A percentile compares a stretch with the other conserved stretches of the same genome.
Evolutionary conservation across 2,888 invertebrate species (phyloP).

Genomic region (Vanessa cardui): DNA sequence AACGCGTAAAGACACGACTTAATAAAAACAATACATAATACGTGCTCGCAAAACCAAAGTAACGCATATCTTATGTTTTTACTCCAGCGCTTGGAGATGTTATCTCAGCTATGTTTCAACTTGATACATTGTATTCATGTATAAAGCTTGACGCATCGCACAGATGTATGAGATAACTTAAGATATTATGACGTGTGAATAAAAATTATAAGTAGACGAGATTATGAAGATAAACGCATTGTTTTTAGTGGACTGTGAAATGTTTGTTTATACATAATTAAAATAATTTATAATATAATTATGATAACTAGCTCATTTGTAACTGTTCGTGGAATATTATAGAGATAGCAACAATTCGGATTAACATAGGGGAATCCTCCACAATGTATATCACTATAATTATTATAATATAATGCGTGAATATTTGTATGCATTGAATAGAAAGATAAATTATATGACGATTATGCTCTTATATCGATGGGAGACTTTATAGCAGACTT

Average conservation of each 20-base stretch:
- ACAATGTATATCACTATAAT: too few species aligned
- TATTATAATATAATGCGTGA: too few species aligned
- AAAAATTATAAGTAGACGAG: conserved; percentile 44
- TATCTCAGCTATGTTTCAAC: conserved; percentile 54
- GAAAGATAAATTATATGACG: too few species aligned
- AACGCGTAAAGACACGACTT: conserved; percentile 19
- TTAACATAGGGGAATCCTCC: too few species aligned
- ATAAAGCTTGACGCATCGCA: conserved; percentile 56
- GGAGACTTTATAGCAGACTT: too few species aligned
- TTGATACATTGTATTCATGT: conserved; percentile 55
- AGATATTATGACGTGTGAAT: conserved; percentile 69
- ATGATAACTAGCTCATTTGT: too few species aligned
- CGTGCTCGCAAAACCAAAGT: conserved; percentile 25
- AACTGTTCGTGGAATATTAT: too few species aligned
- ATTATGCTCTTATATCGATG: too few species aligned
- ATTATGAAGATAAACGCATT: conserved; percentile 30
- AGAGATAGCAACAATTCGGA: too few species aligned
- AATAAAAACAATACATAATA: conserved; percentile 33
- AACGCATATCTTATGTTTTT: conserved; percentile 45
- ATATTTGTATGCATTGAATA: too few species aligned
- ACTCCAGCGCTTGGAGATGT: conserved; percentile 45
- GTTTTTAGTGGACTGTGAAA: conserved; percentile 35
- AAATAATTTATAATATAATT: neutral
- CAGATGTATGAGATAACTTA: conserved; percentile 62
- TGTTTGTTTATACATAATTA: conserved; percentile 14